These are phyloP conservation scores for Actinemys pallida DNA, from an alignment of 2,113 vertebrate genomes.

Conservation along the genomic window DNA sequence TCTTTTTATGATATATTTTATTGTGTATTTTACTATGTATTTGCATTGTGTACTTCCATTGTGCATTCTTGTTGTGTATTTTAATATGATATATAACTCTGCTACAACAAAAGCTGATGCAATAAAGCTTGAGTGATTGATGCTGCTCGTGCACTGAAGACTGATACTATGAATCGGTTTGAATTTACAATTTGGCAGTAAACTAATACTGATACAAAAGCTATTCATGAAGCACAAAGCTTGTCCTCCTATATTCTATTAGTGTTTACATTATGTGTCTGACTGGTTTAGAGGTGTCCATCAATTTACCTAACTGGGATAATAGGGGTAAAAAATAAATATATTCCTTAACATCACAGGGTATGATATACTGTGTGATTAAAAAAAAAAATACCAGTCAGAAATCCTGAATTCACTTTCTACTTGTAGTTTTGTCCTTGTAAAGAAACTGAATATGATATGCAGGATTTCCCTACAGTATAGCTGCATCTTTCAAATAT, in stretches of 20 bases:
- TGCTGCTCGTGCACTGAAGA: conserved; percentile 6
- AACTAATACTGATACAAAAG: conserved; percentile 47
- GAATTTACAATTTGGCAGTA: conserved; percentile 33
- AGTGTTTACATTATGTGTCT: not conserved
- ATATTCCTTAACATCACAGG: not conserved
- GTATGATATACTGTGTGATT: not conserved
- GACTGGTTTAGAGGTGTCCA: not conserved
- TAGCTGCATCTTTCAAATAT: not conserved
- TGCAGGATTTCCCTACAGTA: not conserved
- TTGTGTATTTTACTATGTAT: not conserved
- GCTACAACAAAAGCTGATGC: conserved; percentile 18
- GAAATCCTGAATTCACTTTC: not conserved
- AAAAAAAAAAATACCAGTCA: not conserved
- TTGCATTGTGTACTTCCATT: conserved; percentile 22
- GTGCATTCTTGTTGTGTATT: conserved; percentile 21
- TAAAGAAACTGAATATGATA: not conserved
- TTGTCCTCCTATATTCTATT: not conserved
- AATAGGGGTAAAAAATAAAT: not conserved
- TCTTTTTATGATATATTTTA: conserved; percentile 45
- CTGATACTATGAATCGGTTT: conserved; percentile 13
- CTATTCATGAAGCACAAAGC: not conserved
- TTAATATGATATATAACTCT: conserved; percentile 45
- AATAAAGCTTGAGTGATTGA: conserved; percentile 41
- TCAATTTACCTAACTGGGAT: not conserved
- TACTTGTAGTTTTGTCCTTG: not conserved